Percentiles rank a stretch among this genome's conserved stretches.
These are phyloP conservation scores for Xyliphius kryptos DNA, from an alignment of 2,113 vertebrate species.

Conservation along the genomic window DNA sequence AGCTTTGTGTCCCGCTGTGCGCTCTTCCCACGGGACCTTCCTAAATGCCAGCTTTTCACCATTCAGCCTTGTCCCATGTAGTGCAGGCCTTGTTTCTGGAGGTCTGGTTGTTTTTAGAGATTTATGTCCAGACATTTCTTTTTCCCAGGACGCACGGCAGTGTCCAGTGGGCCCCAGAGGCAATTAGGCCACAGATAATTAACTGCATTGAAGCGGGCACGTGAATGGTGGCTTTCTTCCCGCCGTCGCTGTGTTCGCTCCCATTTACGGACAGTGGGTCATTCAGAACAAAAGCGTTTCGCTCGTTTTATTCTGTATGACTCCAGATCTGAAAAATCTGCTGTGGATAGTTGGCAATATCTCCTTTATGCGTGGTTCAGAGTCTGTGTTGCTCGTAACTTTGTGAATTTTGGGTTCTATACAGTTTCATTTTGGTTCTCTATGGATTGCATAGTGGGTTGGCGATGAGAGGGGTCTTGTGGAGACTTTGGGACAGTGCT, in stretches of 20 bases:
- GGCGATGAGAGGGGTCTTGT: no score
- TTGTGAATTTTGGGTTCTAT: no score
- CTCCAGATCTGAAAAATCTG: not conserved
- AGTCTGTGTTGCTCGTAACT: no score
- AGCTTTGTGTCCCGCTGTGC: slow-evolving; percentile 37
- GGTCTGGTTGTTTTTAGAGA: slow-evolving; percentile 45
- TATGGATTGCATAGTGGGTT: no score
- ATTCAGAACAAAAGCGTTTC: slow-evolving; percentile 13
- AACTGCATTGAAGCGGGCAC: no score
- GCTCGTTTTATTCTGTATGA: slow-evolving; percentile 6
- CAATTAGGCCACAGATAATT: no score
- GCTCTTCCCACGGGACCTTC: slow-evolving; percentile 28
- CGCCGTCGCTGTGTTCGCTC: slow-evolving; percentile 24
- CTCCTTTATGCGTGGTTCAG: slow-evolving; percentile 12
- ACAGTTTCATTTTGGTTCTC: no score
- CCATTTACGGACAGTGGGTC: slow-evolving; percentile 9
- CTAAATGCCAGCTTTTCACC: slow-evolving; percentile 48
- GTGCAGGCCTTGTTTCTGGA: slow-evolving; percentile 39
- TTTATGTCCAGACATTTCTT: slow-evolving; percentile 49
- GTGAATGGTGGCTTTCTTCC: slow-evolving; percentile 41
- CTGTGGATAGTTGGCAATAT: not conserved
- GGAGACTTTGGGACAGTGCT: no score
- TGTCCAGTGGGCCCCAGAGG: no score
- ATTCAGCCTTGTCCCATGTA: slow-evolving; percentile 32
- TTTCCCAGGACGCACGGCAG: no score